Evolutionary conservation across 2,113 vertebrate species (phyloP).

Genomic region (Hyperopisus bebe): DNA sequence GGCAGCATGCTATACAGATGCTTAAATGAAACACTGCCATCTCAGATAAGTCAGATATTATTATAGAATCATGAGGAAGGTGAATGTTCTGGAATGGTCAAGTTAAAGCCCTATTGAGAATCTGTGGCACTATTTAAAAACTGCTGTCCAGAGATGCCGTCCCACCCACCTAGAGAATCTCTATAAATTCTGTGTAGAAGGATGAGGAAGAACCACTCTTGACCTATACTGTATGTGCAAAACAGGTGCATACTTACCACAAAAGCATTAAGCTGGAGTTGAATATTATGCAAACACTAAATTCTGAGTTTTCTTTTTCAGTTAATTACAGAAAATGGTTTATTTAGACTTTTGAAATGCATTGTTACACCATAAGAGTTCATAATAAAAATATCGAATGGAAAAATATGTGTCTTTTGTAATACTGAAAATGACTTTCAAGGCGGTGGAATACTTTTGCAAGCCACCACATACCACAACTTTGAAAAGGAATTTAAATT

Average conservation of each 20-base stretch:
- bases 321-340: neutral
- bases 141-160: too few relatives aligned
- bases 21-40: neutral
- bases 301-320: neutral
- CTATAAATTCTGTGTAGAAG: neutral
- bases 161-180: neutral
- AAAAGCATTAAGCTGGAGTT: neutral
- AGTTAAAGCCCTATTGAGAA: neutral
- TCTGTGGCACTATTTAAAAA: neutral
- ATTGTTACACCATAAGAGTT: neutral
- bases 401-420: neutral
- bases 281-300: neutral
- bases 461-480: too few relatives aligned
- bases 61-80: neutral
- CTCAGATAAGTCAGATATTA: neutral
- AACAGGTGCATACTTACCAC: neutral
- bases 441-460: neutral
- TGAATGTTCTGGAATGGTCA: neutral
- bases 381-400: neutral
- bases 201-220: neutral
- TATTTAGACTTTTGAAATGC: neutral
- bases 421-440: neutral
- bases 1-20: neutral
- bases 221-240: neutral
- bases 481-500: neutral